A percentile compares a stretch with the other conserved stretches of the same genome.
phyloP scores from a whole-genome alignment of 1,140 invertebrate genomes.

The Brachionus rubens region DNA sequence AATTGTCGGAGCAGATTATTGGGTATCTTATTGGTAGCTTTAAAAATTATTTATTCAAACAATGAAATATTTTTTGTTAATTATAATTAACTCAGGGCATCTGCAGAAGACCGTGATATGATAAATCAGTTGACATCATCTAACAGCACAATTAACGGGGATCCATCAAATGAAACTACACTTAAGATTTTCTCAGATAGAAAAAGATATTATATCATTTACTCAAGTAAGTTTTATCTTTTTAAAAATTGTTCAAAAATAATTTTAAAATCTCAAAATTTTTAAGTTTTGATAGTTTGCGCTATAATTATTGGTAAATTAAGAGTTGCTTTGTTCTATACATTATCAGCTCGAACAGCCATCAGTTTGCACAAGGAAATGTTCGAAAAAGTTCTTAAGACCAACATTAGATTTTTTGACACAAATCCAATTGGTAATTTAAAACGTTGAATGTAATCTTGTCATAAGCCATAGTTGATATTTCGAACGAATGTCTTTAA shows the following conservation, averaged over 20 bases:
- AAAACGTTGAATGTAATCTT: too few relatives aligned
- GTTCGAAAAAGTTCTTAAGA: not conserved
- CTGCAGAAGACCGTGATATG: not conserved
- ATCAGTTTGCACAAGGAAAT: not conserved
- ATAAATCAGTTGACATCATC: too few relatives aligned
- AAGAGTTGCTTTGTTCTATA: conserved; percentile 19
- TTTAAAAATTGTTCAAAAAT: not conserved
- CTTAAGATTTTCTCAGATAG: not conserved
- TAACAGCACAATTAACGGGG: too few relatives aligned
- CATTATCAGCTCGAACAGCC: not conserved
- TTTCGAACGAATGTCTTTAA: too few relatives aligned
- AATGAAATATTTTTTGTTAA: not conserved
- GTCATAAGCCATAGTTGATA: too few relatives aligned
- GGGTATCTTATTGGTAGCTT: conserved; percentile 71
- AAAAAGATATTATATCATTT: not conserved
- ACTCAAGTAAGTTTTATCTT: not conserved
- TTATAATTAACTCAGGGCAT: not conserved
- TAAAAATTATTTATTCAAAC: not conserved
- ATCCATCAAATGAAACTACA: too few relatives aligned
- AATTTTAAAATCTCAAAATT: too few relatives aligned
- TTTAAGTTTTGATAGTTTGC: not conserved
- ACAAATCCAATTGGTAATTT: conserved; percentile 33
- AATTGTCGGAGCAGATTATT: conserved; percentile 73
- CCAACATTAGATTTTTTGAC: conserved; percentile 20
- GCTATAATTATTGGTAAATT: not conserved